These are phyloP conservation scores for Caenorhabditis panamensis DNA, from an alignment of 2,888 invertebrate species.

Conservation along the genomic window DNA sequence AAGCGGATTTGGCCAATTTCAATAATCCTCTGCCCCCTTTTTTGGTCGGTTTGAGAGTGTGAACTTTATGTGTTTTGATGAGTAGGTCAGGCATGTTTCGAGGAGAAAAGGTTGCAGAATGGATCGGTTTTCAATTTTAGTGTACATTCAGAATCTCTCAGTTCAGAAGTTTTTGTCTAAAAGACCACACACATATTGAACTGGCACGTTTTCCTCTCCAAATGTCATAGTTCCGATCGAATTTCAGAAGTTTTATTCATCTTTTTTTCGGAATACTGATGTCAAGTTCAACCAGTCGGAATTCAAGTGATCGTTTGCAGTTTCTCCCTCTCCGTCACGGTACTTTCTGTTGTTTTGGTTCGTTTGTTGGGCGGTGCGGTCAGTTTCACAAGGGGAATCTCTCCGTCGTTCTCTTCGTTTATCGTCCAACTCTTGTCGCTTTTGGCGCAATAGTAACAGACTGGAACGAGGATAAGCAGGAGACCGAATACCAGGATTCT, in stretches of 20 bases:
- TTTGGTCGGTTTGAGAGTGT: constrained; percentile 12
- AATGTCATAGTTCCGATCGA: too few relatives aligned
- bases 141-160: too few relatives aligned
- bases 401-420: neutral
- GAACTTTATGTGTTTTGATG: constrained; percentile 28
- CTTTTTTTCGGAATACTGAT: too few relatives aligned
- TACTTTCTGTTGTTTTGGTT: neutral
- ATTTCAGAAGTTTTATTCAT: neutral
- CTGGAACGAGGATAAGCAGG: neutral
- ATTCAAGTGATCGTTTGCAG: constrained; percentile 14
- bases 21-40: constrained; percentile 15
- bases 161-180: too few relatives aligned
- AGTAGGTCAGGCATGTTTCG: neutral
- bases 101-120: neutral
- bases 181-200: too few relatives aligned
- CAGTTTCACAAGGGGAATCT: constrained; percentile 6
- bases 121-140: too few relatives aligned
- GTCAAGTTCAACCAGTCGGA: constrained; percentile 9
- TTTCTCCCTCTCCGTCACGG: neutral
- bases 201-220: too few relatives aligned
- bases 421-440: neutral
- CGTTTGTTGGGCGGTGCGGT: neutral
- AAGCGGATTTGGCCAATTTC: constrained; percentile 13
- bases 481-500: neutral
- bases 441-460: constrained; percentile 4